phyloP scores from a whole-genome alignment of 2,888 invertebrate species.

The Leptothorax acervorum region DNA sequence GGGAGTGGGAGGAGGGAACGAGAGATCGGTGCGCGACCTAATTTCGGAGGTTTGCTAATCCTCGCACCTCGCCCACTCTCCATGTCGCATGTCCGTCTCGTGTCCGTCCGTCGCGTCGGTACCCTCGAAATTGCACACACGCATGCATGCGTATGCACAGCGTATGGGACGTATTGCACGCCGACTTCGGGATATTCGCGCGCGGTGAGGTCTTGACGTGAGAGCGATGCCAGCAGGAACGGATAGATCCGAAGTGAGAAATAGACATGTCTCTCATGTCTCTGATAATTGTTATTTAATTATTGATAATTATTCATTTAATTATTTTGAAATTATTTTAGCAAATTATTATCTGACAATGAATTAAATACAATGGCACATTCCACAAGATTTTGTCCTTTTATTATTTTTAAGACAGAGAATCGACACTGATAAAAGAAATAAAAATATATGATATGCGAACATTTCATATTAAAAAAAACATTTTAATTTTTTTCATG shows the following conservation, averaged over 20 bases:
- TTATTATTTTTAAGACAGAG: background rate
- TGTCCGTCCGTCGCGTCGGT: constrained; percentile 28
- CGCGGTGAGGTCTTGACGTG: constrained; percentile 59
- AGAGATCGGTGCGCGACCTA: constrained; percentile 69
- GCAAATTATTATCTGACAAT: background rate
- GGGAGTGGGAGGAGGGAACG: background rate
- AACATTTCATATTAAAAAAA: background rate
- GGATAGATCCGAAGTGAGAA: background rate
- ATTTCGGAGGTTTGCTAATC: constrained; percentile 65
- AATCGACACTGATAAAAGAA: background rate
- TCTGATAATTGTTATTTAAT: background rate
- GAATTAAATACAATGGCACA: background rate
- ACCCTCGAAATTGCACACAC: constrained; percentile 37
- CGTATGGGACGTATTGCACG: constrained; percentile 16
- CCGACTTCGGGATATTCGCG: constrained; percentile 43
- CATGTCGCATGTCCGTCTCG: constrained; percentile 51
- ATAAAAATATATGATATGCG: background rate
- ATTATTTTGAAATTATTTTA: constrained; percentile 1
- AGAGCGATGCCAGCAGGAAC: background rate
- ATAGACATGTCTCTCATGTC: no score
- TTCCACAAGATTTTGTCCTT: background rate
- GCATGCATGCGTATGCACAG: background rate
- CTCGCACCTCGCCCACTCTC: constrained; percentile 15
- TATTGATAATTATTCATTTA: background rate
- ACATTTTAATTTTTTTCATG: background rate